These are phyloP conservation scores for Heterohyrax brucei DNA, from an alignment of 2,797 vertebrate species.

Conservation along the genomic window DNA sequence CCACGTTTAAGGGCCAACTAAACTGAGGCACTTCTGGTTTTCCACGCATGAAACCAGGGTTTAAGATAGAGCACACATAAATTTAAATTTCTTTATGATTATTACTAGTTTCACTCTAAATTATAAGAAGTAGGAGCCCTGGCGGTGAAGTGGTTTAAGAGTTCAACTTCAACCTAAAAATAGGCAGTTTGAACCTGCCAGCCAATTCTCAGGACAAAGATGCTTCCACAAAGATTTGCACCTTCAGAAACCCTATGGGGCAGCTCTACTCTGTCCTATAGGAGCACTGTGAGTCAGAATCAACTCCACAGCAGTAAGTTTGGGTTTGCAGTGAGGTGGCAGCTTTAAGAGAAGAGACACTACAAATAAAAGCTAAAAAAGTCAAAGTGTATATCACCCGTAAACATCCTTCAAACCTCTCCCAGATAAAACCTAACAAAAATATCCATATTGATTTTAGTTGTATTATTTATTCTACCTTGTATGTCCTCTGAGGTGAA, in stretches of 20 bases:
- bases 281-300: not conserved
- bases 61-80: not conserved
- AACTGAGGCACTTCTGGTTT: slow-evolving; percentile 8
- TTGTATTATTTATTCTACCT: not conserved
- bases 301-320: not conserved
- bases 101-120: not conserved
- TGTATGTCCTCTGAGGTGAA: not conserved
- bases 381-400: not conserved
- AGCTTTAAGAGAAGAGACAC: slow-evolving; percentile 45
- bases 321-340: not conserved
- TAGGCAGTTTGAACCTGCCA: not conserved
- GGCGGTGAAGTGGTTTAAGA: not conserved
- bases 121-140: not conserved
- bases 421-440: slow-evolving; percentile 28
- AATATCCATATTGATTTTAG: not conserved
- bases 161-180: not conserved
- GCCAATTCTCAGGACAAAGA: no score
- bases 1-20: not conserved
- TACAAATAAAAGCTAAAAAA: not conserved
- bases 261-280: not conserved
- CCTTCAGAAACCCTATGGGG: not conserved
- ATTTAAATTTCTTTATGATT: not conserved
- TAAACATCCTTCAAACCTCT: not conserved
- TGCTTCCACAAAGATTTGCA: not conserved
- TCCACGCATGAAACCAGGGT: not conserved